Base-by-base conservation (phyloP, 2,113 vertebrate genomes). In the Pampusana beccarii region DNA sequence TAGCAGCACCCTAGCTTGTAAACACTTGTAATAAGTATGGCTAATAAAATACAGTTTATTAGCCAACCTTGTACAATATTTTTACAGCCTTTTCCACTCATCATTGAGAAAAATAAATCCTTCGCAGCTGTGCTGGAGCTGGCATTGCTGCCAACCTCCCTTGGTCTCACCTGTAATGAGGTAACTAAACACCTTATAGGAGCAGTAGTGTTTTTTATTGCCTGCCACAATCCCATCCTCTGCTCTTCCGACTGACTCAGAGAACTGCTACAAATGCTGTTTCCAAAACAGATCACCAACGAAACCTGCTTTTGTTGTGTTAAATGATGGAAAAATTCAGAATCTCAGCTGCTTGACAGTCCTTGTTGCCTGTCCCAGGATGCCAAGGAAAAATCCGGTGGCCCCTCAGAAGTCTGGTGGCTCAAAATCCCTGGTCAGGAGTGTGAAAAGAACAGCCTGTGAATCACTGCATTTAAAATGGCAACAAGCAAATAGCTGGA, bases 41-140 rank as follows among this genome's bases (percentile, higher is more conserved):
- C 71, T 93, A 95, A 92, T 94, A 88, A 97, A 97, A 69, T 65
- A 46, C 60, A 62, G 61, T 96, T 94, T 95, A 93, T 96, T 95
- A 87, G 80, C 71, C 83, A 93, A 80, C 93, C 75, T 87, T 93
- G 88, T 86, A 80, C 33, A 72, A 57, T 96, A 62, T 86, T 89
- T 96, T 83, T 92, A 64, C 33, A 89, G 46, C 85, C 80, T 67
- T 70, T 96, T 90, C 95, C 79, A 80, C 54, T 91, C 53, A 79
- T 94, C 84, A 54, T 15, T 93, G 92, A 92, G 91, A 86, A 92
- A 97, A 94, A 95, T 87, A 91, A 97, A 95, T 94, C 81, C 48
- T 91, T 70, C n/a, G 2, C 62, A 92, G n/a, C 58, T 85, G 84
- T 66, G 64, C 42, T 62, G 38, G 88, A 64, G 50, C 38, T 95